Base-by-base conservation (phyloP, 2,113 vertebrate genomes). In the Thunnus thynnus region DNA sequence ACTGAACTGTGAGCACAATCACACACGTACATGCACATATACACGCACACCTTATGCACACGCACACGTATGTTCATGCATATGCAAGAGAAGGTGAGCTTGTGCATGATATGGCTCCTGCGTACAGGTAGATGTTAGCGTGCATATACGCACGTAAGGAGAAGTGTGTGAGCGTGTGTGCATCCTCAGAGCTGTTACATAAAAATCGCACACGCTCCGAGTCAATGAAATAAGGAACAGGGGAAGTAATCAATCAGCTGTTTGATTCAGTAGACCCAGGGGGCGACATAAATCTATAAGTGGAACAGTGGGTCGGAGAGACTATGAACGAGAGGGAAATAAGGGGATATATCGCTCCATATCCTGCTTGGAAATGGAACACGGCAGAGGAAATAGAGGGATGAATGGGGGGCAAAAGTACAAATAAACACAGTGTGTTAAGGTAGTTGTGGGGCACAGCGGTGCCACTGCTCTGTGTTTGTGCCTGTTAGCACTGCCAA, bases 201-300 rank as follows among this genome's bases (percentile, higher is more conserved):
- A 84, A 76, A 89, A 84, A 27, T 3, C 0, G 4, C 71, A 71
- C 68, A 65, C 25, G 17, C 69, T 55, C 56, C 14, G n/a, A 91
- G 88, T 92, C 90, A 90, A 91, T 94, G 81, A 90, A 91, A 86
- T 85, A 79, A 87, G 83, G 72, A 86, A 78, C 20, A 25, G 78
- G 84, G 92, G 78, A 88, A 86, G 84, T 77, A 87, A 91, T 92
- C 89, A 90, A 94, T 93, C 89, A 91, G 88, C 74, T 51, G 81
- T 87, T 92, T 91, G 88, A 91, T 90, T 90, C 81, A 85, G 87
- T 14, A 3, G 76, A 88, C 87, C 84, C 83, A 63, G 81, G 86
- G 75, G 83, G 76, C 27, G 25, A 56, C 78, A 72, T 78, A 83
- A 91, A 91, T 92, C 90, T 78, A 92, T 92, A 90, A 86, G 82